Evolutionary conservation across 1,140 invertebrate species (phyloP).

Genomic region (Macrobrachium rosenbergii): DNA sequence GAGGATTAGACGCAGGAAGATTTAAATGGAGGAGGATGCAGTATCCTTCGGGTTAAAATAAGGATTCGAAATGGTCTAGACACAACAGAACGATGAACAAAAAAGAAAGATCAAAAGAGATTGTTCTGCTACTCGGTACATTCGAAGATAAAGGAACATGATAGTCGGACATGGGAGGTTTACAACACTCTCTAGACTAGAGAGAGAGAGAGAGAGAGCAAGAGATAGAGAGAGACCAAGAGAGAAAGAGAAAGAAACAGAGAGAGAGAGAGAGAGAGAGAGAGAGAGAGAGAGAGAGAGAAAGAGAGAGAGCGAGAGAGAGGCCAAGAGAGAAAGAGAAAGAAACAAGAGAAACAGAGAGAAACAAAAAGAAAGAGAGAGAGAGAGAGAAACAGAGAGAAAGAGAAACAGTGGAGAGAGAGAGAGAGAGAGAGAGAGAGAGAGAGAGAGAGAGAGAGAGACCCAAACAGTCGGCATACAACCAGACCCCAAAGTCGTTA

Average conservation of each 20-base stretch:
- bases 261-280: neutral
- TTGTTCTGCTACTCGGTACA: too few relatives aligned
- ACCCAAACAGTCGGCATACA: neutral
- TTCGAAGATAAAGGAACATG: neutral
- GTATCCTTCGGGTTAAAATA: too few relatives aligned
- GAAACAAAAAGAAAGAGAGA: neutral
- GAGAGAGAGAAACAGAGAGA: neutral
- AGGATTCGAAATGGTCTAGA: too few relatives aligned
- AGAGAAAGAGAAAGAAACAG: neutral
- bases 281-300: neutral
- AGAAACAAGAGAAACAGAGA: too few relatives aligned
- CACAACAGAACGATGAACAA: too few relatives aligned
- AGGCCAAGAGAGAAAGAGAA: neutral
- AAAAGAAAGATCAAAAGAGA: too few relatives aligned
- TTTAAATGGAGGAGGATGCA: too few relatives aligned
- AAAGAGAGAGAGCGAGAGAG: neutral
- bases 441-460: neutral
- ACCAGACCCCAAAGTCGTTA: too few relatives aligned
- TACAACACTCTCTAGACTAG: neutral
- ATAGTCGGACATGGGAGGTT: neutral
- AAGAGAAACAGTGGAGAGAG: neutral
- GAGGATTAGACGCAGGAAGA: neutral
- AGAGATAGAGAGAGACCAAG: neutral
- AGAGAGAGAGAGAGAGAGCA: neutral
- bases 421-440: neutral